Evolutionary conservation across 37 sponge, comb jelly and placozoan species (phyloP).

Genomic region (Hormiphora californensis): DNA sequence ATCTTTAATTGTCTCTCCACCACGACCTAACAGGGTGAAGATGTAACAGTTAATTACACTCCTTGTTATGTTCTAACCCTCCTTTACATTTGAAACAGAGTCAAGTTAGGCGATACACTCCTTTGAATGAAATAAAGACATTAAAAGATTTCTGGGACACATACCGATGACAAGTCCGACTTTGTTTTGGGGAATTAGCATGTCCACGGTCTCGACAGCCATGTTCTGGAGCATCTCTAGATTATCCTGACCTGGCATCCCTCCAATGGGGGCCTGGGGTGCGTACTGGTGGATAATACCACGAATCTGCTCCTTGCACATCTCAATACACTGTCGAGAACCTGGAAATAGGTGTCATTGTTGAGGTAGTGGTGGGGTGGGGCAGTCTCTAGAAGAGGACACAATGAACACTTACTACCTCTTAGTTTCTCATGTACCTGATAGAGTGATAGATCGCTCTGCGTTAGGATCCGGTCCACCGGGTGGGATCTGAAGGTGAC

Average conservation of each 20-base stretch:
- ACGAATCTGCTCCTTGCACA: constrained; percentile 45
- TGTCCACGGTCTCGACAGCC: constrained; percentile 62
- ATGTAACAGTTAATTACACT: no score
- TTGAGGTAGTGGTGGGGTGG: no score
- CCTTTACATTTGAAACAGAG: no score
- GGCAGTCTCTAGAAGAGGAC: no score
- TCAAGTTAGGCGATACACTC: no score
- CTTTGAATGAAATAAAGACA: background rate
- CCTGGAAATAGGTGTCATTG: no score
- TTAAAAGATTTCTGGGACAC: no score
- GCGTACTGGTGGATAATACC: constrained; percentile 43
- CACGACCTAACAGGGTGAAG: constrained; percentile 50
- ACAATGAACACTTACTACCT: no score
- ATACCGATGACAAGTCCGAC: constrained; percentile 93
- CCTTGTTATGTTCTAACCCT: no score
- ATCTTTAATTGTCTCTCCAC: constrained; percentile 92
- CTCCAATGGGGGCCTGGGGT: constrained; percentile 48
- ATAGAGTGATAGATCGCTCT: constrained; percentile 35
- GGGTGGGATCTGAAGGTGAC: constrained; percentile 41
- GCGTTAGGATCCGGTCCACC: constrained; percentile 32
- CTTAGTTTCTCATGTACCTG: no score
- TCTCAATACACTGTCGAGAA: constrained; percentile 47
- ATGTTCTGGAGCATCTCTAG: constrained; percentile 48
- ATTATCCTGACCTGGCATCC: constrained; percentile 9
- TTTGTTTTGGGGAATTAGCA: constrained; percentile 82